phyloP scores from a whole-genome alignment of 2,113 vertebrate genomes.

The Sylvia atricapilla region DNA sequence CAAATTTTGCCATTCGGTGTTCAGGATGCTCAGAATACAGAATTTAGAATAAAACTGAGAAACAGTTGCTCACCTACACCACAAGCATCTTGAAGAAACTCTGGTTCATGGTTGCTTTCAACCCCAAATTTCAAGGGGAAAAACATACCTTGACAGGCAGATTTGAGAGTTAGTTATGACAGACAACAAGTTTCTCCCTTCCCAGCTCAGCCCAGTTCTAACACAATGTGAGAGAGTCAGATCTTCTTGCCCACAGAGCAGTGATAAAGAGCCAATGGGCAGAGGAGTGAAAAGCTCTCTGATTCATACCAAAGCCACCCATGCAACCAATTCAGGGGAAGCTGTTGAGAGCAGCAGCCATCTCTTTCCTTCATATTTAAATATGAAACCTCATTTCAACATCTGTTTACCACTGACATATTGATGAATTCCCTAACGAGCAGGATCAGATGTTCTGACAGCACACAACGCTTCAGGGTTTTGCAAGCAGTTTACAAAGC shows the following conservation, averaged over 20 bases:
- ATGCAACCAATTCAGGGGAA: neutral
- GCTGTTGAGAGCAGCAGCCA: neutral
- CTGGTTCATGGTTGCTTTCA: neutral
- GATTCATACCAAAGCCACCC: neutral
- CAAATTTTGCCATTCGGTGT: neutral
- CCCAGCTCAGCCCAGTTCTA: neutral
- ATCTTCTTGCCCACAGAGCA: neutral
- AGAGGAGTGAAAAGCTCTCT: neutral
- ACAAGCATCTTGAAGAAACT: neutral
- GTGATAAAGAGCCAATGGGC: neutral
- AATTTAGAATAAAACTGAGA: neutral
- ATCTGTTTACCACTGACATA: neutral
- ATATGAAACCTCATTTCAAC: neutral
- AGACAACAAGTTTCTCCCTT: neutral
- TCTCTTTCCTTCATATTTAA: neutral
- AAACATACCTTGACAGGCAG: neutral
- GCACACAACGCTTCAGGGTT: accelerated
- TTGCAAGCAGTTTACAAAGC: neutral
- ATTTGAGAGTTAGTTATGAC: neutral
- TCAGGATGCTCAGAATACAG: neutral
- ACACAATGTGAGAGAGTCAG: neutral
- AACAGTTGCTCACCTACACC: neutral
- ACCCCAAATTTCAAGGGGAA: neutral
- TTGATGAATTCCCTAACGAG: neutral
- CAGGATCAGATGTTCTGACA: neutral